Evolutionary conservation across 1,140 invertebrate genomes (phyloP), one percentile per base, ranked within the genome.

Genomic region (Caerostris extrusa): DNA sequence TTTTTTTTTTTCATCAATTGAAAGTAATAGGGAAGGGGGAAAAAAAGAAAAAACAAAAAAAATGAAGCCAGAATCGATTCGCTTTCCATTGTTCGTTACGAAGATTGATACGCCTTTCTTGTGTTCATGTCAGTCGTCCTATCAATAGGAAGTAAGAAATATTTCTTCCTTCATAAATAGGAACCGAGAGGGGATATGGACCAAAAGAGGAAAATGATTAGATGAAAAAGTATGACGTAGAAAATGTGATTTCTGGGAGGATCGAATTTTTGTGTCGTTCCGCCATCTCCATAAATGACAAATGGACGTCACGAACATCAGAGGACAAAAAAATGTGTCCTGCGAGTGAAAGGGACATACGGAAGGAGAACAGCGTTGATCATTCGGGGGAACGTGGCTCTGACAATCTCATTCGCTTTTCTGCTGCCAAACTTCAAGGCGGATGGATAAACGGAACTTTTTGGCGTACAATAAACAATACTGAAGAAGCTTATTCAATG

Each of bases 231-330:
- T 93, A 93, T 93, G 92, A 93, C 57, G 92, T 93, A 89, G 92
- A 93, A 93, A 93, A 93, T 93, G 92, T 93, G 85, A 88, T 93
- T 91, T 89, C 91, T 77, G 19, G n/a, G 91, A 93, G 56, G 85
- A 83, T 87, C 82, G 91, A 89, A 61, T 88, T 93, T 93, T 93
- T 86, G 61, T 93, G 82, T 86, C 91, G 91, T 93, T 93, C 89
- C 71, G 69, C 92, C 92, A 93, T 93, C 92, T 93, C 92, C 92
- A 93, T 93, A 89, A 88, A 93, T 93, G 92, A 93, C 86, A 93
- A 93, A 93, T 93, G 92, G 92, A 88, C 69, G 91, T 69, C 50
- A 60, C 61, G 56, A 58, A 88, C 86, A 64, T 64, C 14, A 58
- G 86, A 56, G 19, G 55, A 89, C 56, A 58, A 71, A 77, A 58